Percentiles rank a stretch among this genome's conserved stretches.
Evolutionary conservation across 2,113 vertebrate species (phyloP).

Genomic region (Alosa alosa): DNA sequence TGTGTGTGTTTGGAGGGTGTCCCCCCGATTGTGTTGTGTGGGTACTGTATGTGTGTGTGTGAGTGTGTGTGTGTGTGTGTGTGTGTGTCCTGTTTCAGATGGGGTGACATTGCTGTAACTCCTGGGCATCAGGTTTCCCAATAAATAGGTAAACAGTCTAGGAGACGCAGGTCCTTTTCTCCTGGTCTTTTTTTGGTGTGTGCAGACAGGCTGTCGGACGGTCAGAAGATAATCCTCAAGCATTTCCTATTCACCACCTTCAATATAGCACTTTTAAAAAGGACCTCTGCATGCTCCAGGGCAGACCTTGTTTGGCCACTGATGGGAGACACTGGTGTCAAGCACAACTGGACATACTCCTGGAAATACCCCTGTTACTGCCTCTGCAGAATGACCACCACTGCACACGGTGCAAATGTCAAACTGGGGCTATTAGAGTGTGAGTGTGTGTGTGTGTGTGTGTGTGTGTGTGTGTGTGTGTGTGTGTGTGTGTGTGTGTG

Average conservation of each 20-base stretch:
- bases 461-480: too few relatives aligned
- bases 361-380: background rate
- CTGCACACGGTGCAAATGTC: background rate
- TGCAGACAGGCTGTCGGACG: conserved; percentile 25
- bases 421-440: background rate
- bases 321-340: background rate
- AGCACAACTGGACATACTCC: background rate
- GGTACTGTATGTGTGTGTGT: background rate
- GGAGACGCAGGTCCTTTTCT: background rate
- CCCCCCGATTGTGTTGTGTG: background rate
- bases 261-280: background rate
- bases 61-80: background rate
- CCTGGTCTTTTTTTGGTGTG: conserved; percentile 9
- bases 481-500: too few relatives aligned
- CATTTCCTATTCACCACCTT: conserved; percentile 27
- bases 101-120: background rate
- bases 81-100: background rate
- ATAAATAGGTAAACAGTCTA: background rate
- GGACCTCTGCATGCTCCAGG: background rate
- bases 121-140: background rate
- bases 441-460: too few relatives aligned
- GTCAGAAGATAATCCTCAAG: conserved; percentile 26
- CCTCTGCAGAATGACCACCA: background rate
- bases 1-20: background rate
- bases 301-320: background rate